Conservation (phyloP, 2,888 invertebrate genomes). For the Ennomos quercinarius region DNA sequence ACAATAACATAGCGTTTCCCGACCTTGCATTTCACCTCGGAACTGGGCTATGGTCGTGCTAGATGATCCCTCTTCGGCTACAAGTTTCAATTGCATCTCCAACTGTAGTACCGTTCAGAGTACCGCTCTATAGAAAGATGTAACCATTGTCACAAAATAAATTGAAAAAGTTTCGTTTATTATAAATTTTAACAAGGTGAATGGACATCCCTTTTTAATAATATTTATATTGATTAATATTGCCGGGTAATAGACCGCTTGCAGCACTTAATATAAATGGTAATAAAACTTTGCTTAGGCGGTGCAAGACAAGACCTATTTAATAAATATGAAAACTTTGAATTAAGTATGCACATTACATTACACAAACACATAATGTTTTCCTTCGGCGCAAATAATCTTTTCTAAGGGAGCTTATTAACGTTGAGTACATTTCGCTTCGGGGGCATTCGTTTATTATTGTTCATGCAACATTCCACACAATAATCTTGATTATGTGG, state of each 20-base stretch:
- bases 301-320: not conserved
- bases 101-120: constrained; percentile 71
- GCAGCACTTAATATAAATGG: not conserved
- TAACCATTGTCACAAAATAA: constrained; percentile 60
- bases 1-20: constrained; percentile 71
- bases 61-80: constrained; percentile 62
- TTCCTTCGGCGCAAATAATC: constrained; percentile 27
- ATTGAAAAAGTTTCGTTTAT: constrained; percentile 40
- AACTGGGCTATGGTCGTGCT: constrained; percentile 77
- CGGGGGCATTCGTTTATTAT: constrained; percentile 24
- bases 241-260: not conserved
- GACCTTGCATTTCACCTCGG: constrained; percentile 73
- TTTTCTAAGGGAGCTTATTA: constrained; percentile 14
- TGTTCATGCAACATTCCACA: constrained; percentile 32
- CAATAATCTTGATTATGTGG: constrained; percentile 55
- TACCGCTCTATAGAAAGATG: constrained; percentile 69
- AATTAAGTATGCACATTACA: not conserved
- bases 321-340: not conserved
- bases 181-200: constrained; percentile 31
- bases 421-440: constrained; percentile 17
- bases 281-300: constrained; percentile 1
- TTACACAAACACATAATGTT: constrained; percentile 2
- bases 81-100: constrained; percentile 68
- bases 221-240: not conserved
- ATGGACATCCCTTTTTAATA: constrained; percentile 18